Conservation (phyloP, 2,797 vertebrate species). For the Stomatorhinus walkeri region DNA sequence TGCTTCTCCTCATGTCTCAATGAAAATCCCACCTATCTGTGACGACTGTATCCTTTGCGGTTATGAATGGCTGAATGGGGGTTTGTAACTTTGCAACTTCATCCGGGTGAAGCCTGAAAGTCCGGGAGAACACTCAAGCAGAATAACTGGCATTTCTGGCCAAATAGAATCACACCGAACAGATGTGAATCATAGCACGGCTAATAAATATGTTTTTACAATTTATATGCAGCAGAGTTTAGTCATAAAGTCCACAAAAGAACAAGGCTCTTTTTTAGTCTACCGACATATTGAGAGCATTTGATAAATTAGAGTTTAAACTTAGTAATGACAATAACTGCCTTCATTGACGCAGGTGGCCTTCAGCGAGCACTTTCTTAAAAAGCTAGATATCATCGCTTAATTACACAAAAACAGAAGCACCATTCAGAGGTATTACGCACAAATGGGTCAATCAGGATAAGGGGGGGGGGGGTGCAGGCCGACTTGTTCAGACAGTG, state of each 20-base stretch:
- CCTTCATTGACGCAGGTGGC: background rate
- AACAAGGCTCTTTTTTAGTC: too few relatives aligned
- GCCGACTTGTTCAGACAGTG: background rate
- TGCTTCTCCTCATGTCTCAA: background rate
- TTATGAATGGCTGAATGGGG: background rate
- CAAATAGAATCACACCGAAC: background rate
- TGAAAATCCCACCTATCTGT: background rate
- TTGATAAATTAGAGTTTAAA: background rate
- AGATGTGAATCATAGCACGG: background rate
- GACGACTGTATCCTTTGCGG: too few relatives aligned
- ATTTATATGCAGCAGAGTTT: background rate
- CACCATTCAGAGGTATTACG: background rate
- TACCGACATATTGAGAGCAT: background rate
- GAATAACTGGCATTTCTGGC: background rate
- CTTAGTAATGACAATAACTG: background rate
- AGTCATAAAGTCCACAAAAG: background rate
- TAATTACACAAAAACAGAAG: background rate
- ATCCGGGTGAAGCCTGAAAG: background rate
- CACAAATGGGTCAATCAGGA: background rate
- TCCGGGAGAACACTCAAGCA: too few relatives aligned
- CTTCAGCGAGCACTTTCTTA: background rate
- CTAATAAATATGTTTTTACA: background rate
- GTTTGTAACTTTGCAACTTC: background rate
- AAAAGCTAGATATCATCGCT: background rate
- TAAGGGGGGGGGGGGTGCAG: background rate